Evolutionary conservation across 2,888 invertebrate genomes (phyloP).

Genomic region (Eustalomyia histrio): DNA sequence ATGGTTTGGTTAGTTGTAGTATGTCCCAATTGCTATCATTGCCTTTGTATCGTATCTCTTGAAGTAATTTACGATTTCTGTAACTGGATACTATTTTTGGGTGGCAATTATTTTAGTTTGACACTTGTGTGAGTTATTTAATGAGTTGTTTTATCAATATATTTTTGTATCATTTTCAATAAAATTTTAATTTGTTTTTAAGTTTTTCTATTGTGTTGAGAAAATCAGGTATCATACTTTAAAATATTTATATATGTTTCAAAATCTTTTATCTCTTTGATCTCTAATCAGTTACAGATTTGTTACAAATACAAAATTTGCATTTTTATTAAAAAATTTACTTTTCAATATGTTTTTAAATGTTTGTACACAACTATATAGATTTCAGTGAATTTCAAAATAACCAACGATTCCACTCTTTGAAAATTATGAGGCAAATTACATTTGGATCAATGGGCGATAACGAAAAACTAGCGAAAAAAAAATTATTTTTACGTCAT

Average conservation of each 20-base stretch:
- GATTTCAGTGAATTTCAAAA: too few species aligned
- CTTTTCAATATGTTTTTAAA: not conserved
- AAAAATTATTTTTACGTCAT: too few species aligned
- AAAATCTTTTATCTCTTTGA: slow-evolving; percentile 30
- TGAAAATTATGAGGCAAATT: too few species aligned
- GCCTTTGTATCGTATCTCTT: slow-evolving; percentile 43
- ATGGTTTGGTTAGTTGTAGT: not conserved
- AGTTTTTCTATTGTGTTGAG: slow-evolving; percentile 30
- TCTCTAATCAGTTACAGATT: slow-evolving; percentile 31
- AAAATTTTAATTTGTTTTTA: slow-evolving; percentile 48
- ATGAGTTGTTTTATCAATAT: slow-evolving; percentile 63
- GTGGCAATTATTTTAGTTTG: slow-evolving; percentile 69
- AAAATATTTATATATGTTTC: slow-evolving; percentile 46
- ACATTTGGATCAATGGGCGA: too few species aligned
- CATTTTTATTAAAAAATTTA: slow-evolving; percentile 50
- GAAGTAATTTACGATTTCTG: slow-evolving; percentile 65
- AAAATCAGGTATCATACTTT: slow-evolving; percentile 56
- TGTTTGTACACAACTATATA: too few species aligned
- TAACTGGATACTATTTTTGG: slow-evolving; percentile 67
- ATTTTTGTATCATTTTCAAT: slow-evolving; percentile 13
- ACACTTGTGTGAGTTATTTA: slow-evolving; percentile 69
- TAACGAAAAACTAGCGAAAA: too few species aligned
- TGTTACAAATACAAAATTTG: slow-evolving; percentile 45
- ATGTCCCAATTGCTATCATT: slow-evolving; percentile 10
- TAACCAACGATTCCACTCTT: too few species aligned